Evolutionary conservation across 2,888 invertebrate species (phyloP).

Genomic region (Pachydiplax longipennis): DNA sequence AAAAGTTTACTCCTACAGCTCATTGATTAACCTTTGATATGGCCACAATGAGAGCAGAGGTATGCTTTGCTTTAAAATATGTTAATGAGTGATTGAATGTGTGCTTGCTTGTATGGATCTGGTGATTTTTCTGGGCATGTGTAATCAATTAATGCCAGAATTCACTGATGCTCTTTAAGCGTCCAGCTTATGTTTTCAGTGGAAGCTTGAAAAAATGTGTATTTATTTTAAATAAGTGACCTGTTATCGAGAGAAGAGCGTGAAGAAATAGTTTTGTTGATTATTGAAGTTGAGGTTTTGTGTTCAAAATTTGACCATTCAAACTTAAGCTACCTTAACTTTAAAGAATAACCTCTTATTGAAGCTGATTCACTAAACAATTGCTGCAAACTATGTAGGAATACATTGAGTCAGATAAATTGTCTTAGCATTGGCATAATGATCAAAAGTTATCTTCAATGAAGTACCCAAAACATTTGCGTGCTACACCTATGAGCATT

Average conservation of each 20-base stretch:
- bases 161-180: constrained; percentile 15
- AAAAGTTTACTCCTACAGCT: background rate
- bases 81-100: constrained; percentile 8
- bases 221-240: constrained; percentile 7
- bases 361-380: background rate
- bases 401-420: background rate
- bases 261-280: constrained; percentile 36
- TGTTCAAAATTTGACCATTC: constrained; percentile 3
- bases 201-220: constrained; percentile 3
- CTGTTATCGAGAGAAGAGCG: background rate
- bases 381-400: background rate
- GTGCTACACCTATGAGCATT: constrained; percentile 2
- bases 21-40: background rate
- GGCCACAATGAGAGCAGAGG: background rate
- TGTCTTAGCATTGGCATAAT: background rate
- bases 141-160: constrained; percentile 4
- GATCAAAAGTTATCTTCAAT: constrained; percentile 3
- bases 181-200: constrained; percentile 13
- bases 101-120: constrained; percentile 31
- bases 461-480: background rate
- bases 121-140: background rate
- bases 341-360: background rate
- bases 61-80: constrained; percentile 7
- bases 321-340: background rate
- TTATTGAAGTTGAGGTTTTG: constrained; percentile 19